Conservation (phyloP, 2,113 vertebrate genomes). For the Salvator merianae region DNA sequence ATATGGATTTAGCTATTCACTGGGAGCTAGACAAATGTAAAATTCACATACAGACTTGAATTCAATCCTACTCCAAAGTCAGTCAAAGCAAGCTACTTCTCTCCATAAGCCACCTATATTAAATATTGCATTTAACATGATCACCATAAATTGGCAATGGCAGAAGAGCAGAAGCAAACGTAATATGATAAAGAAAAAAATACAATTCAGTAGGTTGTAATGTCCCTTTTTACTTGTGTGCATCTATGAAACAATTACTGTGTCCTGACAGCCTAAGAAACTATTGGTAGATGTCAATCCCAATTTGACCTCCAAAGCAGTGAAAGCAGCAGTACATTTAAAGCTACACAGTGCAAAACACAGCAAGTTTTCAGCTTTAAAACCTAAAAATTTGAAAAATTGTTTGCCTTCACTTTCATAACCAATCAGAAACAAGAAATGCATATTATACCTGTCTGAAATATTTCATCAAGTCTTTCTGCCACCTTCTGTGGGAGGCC, state of each 20-base stretch:
- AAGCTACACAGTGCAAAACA: conserved; percentile 81
- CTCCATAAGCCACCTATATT: conserved; percentile 63
- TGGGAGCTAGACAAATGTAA: conserved; percentile 73
- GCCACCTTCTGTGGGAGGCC: conserved; percentile 97
- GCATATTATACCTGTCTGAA: conserved; percentile 95
- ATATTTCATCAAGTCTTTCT: conserved; percentile 97
- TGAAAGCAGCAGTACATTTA: conserved; percentile 81
- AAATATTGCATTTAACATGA: conserved; percentile 70
- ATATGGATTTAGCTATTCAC: conserved; percentile 68
- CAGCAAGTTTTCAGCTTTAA: conserved; percentile 77
- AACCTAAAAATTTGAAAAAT: conserved; percentile 79
- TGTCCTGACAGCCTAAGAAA: conserved; percentile 73
- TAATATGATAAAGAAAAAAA: conserved; percentile 67
- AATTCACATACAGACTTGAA: conserved; percentile 73
- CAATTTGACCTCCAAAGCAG: conserved; percentile 76
- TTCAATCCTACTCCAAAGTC: conserved; percentile 76
- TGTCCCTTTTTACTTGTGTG: conserved; percentile 70
- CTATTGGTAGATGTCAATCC: conserved; percentile 75
- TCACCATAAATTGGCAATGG: conserved; percentile 74
- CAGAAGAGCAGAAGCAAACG: conserved; percentile 78
- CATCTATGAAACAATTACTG: conserved; percentile 66
- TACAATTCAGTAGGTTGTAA: conserved; percentile 73
- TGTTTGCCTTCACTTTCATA: conserved; percentile 84
- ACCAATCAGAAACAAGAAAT: conserved; percentile 87
- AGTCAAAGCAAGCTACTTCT: conserved; percentile 67